Base-by-base conservation (phyloP, 2,797 vertebrate genomes). In the Clarias platycephalus region DNA sequence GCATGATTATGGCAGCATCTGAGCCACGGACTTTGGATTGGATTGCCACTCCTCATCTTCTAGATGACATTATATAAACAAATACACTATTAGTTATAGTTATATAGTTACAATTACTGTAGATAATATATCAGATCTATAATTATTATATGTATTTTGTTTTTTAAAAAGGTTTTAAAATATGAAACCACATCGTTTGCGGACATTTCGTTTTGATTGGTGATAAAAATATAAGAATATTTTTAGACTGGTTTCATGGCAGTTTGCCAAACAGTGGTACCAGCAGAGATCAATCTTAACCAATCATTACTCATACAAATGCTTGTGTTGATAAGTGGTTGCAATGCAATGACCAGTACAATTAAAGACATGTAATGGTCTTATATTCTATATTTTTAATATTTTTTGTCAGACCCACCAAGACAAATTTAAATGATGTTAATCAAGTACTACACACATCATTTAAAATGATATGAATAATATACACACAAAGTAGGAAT, bases 1-100 rank as follows among this genome's bases (percentile, higher is more conserved):
- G 98, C 94, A 98, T 99, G 97, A 98, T 99, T 87, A 98, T 99
- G 98, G 98, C 98, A 12, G 98, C 97, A 80, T 99, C 98, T 0
- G 98, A 99, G 93, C 98, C 98, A 5, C 95, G 97, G 86, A 97
- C 98, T 5, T 95, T 99, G 1, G 98, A 99, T 92, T 99, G 98
- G 98, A 97, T 99, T 74, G 97, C 96, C 86, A 98, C 97, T n/a
- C 97, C 97, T 83, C 97, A 99, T 92, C 96, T 99, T 81, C 94
- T 99, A 76, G 98, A 99, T 6, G 98, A 98, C 92, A 96, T 99
- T 88, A 99, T 99, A 94, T 99, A 95, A 95, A 79, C 72, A 88
- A 93, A 90, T 92, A 89, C 92, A 92, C 87, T 86, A 92, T 44
- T 58, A 58, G 16, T 58, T 22, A 72, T n/a, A 40, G 68, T 71